Conservation (phyloP, 2,797 vertebrate genomes). For the Neostethus bicornis region DNA sequence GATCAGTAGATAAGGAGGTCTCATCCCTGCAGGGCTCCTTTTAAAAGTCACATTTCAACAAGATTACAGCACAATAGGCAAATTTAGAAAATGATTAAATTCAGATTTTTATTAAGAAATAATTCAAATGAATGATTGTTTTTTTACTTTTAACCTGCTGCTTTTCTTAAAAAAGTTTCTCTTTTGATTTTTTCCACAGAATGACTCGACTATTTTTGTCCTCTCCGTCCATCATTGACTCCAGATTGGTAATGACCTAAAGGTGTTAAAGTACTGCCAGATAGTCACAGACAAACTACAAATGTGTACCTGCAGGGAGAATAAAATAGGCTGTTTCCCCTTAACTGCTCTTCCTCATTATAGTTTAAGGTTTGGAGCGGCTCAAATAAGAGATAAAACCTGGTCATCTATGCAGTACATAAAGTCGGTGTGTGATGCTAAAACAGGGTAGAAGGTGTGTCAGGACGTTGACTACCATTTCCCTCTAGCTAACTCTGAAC, state of each 20-base stretch:
- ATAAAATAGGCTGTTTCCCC: not conserved
- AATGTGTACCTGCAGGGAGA: conserved; percentile 7
- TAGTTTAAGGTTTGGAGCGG: conserved; percentile 3
- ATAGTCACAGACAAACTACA: conserved; percentile 12
- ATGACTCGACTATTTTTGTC: conserved; percentile 44
- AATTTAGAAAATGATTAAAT: not conserved
- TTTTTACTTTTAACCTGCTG: conserved; percentile 38
- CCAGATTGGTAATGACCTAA: conserved; percentile 18
- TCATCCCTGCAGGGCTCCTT: not conserved
- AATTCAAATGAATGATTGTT: no score
- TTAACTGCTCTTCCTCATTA: not conserved
- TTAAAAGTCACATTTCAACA: conserved; percentile 4
- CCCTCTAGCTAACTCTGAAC: conserved; percentile 28
- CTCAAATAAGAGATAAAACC: conserved; percentile 21
- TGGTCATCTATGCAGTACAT: conserved; percentile 32
- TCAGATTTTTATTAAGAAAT: no score
- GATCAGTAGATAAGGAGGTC: no score
- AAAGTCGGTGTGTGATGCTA: conserved; percentile 27
- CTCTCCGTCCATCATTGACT: conserved; percentile 30
- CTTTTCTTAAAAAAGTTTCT: conserved; percentile 22
- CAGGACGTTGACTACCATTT: conserved; percentile 41
- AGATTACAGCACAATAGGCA: no score
- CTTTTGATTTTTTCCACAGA: conserved; percentile 12
- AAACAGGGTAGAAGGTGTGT: conserved; percentile 17
- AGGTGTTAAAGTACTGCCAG: conserved; percentile 12